Evolutionary conservation across 1,140 invertebrate species (phyloP), one percentile per base, ranked within the genome.

Genomic region (Sycophila sp.): DNA sequence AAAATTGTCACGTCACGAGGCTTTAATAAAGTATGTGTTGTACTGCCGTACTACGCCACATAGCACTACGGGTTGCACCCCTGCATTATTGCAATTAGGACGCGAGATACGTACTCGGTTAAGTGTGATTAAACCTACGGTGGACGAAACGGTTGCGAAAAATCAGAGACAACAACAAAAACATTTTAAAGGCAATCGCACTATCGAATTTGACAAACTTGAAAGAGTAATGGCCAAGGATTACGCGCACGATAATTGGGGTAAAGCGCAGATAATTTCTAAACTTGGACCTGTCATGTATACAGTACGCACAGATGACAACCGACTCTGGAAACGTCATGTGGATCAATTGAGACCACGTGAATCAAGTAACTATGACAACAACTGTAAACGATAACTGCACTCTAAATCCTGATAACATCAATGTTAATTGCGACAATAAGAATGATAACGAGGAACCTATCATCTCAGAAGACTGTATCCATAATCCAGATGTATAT

Each of bases 171-270:
- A 62, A 36, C 60, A 72, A 55, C 65, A 55, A 19, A 26, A 45
- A 15, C 47, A 72, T 63, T 75, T 73, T 53, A 34, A 68, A n/a
- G 74, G 72, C n/a, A 77, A 74, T 67, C 36, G 76, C 13, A 22
- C 13, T 11, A 55, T 8, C 11, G 10, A 17, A 15, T 77, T 74
- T 34, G 32, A 68, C 6, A 32, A 65, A 40, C 47, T 45, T 1
- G 71, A 75, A 3, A 6, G 15, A 19, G 71, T 74, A 0, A 73
- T 75, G 68, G 72, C 71, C 6, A 74, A 74, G 65, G 72, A 75
- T 58, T 77, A 60, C 56, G 11, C 45, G n/a, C 62, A 36, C 4
- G 40, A 69, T 28, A 70, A 45, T 3, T 77, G 72, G 76, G 22
- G 56, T n/a, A 45, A 70, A 65, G 73, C 73, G 10, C 5, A 26